Evolutionary conservation across 2,888 invertebrate species (phyloP), one percentile per base, ranked within the genome.

Genomic region (Eristalinus sepulchralis): DNA sequence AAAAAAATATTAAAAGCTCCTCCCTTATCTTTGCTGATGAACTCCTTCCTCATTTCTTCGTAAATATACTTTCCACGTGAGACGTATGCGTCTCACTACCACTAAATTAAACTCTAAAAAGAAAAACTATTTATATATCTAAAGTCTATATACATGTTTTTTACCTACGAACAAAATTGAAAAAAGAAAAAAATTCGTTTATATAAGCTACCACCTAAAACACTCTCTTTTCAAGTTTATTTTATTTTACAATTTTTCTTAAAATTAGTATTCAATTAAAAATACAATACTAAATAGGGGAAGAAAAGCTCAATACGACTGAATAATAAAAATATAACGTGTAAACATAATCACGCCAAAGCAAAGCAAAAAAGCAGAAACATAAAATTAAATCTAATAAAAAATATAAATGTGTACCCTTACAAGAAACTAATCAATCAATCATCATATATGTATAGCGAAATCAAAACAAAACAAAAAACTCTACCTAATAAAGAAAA

Each of bases 221-320:
- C 59, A 27, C 13, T 22, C 3, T 68, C 27, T 20, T 13, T 59
- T 63, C 47, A 31, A 67, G 47, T 53, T 60, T 39, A 73, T 68
- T 60, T 77, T 1, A 33, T 76, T 81, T 66, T 8, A 34, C n/a
- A n/a, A n/a, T 63, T 71, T 83, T 66, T 71, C 31, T 55, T 13
- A 57, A 57, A 24, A 71, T 66, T 79, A 86, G 78, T 79, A 86
- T 86, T 72, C 57, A 34, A 77, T 57, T 68, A 27, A 68, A 67
- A 34, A 77, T 72, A 79, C 47, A 64, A 85, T 83, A 86, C 78
- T 80, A 68, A 73, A 80, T 86, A 83, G 88, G 89, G 86, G 84
- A 88, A 70, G 87, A 86, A 87, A 89, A 88, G 88, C 88, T 89
- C 88, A 89, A 89, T 88, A 88, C 88, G 88, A 88, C 88, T 88